A percentile compares a stretch with the other conserved stretches of the same genome.
Conservation (phyloP, 2,113 vertebrate genomes). For the Prionailurus viverrinus region DNA sequence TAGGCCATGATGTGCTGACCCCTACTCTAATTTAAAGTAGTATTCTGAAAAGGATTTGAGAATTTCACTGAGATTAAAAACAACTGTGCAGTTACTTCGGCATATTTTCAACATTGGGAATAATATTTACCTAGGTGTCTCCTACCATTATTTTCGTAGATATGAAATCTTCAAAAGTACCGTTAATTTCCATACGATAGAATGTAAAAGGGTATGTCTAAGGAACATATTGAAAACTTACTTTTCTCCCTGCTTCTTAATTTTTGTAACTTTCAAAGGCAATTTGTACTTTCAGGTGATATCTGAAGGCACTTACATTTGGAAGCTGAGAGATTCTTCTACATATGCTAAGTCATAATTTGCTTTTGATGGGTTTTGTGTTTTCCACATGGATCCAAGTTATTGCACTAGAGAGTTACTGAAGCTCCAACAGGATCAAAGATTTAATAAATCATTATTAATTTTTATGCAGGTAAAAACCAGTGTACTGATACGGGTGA, state of each 20-base stretch:
- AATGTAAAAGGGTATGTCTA: background rate
- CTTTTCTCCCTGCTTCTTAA: background rate
- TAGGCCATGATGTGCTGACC: background rate
- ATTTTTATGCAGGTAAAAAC: background rate
- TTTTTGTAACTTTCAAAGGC: background rate
- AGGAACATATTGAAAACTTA: background rate
- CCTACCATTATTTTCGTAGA: background rate
- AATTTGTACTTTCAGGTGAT: background rate
- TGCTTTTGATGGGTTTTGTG: background rate
- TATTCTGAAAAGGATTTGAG: background rate
- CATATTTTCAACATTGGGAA: background rate
- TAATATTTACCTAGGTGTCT: background rate
- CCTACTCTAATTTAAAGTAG: background rate
- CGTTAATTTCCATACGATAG: background rate
- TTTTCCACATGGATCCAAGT: background rate
- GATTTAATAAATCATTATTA: slow-evolving; percentile 18
- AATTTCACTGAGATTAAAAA: slow-evolving; percentile 30
- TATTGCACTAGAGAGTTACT: background rate
- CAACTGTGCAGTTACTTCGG: background rate
- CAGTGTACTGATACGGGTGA: background rate
- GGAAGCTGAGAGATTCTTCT: background rate
- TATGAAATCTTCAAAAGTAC: slow-evolving; percentile 11
- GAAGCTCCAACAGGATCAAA: background rate
- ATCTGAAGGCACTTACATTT: background rate
- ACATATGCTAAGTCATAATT: background rate